phyloP scores from a whole-genome alignment of 1,140 invertebrate species.

The Hermatobates lingyangjiaoensis region DNA sequence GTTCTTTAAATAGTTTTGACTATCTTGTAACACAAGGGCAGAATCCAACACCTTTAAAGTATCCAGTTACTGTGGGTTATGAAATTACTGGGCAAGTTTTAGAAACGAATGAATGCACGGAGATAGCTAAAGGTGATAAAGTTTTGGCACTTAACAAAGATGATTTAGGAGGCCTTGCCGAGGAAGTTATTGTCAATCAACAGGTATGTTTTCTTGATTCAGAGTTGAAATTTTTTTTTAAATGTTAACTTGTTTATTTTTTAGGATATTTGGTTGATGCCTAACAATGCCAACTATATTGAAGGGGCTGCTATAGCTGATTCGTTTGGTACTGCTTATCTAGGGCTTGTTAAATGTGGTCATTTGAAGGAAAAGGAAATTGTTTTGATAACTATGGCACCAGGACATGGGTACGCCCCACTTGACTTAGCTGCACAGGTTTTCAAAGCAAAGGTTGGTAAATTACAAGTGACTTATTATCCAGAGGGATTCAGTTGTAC shows the following conservation, averaged over 20 bases:
- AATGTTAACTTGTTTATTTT: constrained; percentile 11
- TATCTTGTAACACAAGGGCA: constrained; percentile 28
- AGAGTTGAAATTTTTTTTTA: background rate
- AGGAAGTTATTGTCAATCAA: constrained; percentile 29
- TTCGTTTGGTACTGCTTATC: constrained; percentile 34
- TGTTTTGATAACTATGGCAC: constrained; percentile 35
- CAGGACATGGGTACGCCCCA: constrained; percentile 36
- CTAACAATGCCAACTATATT: constrained; percentile 24
- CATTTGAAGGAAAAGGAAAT: constrained; percentile 30
- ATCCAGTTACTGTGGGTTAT: constrained; percentile 31
- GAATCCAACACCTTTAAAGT: constrained; percentile 25
- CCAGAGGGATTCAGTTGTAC: background rate
- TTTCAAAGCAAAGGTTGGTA: constrained; percentile 36
- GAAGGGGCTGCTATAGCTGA: constrained; percentile 31
- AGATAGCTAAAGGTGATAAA: constrained; percentile 24
- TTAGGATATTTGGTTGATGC: constrained; percentile 36
- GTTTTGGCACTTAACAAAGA: constrained; percentile 33
- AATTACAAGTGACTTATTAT: background rate
- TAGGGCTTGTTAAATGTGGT: constrained; percentile 33
- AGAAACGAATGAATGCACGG: constrained; percentile 16
- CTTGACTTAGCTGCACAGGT: constrained; percentile 40
- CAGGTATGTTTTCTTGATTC: constrained; percentile 25
- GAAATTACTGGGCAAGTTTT: constrained; percentile 31
- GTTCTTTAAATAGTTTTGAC: constrained; percentile 38
- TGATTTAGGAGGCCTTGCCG: constrained; percentile 30